Evolutionary conservation across 1,140 invertebrate genomes (phyloP), one percentile per base, ranked within the genome.

Genomic region (Aphelinus certus): DNA sequence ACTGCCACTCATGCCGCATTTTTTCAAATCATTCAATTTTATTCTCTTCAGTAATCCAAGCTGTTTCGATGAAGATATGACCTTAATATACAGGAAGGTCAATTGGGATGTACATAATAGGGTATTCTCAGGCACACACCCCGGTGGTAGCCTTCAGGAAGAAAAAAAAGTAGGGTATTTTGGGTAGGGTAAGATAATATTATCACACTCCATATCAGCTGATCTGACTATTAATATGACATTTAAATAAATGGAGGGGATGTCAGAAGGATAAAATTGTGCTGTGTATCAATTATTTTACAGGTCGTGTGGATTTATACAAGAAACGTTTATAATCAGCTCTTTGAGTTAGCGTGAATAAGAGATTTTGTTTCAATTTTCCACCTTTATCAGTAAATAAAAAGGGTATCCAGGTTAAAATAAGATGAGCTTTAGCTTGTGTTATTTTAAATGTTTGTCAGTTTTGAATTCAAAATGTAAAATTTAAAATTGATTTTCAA

Each of bases 1-100:
- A 47, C 66, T 68, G 66, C 42, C 67, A 70, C 47, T 61, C 67
- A 70, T 61, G 67, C 67, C 56, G 66, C 43, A 66, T 68, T 68
- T 26, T 26, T 26, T 26, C 26, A 43, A 60, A 43, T 60, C 2
- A 42, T n/a, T 60, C 9, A 7, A 10, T 53, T 65, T 65, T 51
- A 51, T 58, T 58, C 26, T 58, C 56, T n/a, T 58, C 26, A 26
- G 58, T 43, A 61, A 61, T 61, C 43, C 58, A 61, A 45, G 26
- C 2, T 57, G 26, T 57, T 7, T 57, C 10, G 7, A 57, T 57
- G 26, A 57, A 4, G 7, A 61, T 10, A 45, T 61, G 42, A 9
- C 10, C 53, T 61, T 45, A 61, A 61, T 61, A 45, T 67, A 67
- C 43, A 67, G 56, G 56, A 67, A 67, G 53, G 64, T 7, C 51